Conservation (phyloP, 2,888 invertebrate species). For the Ectemnius continuus region DNA sequence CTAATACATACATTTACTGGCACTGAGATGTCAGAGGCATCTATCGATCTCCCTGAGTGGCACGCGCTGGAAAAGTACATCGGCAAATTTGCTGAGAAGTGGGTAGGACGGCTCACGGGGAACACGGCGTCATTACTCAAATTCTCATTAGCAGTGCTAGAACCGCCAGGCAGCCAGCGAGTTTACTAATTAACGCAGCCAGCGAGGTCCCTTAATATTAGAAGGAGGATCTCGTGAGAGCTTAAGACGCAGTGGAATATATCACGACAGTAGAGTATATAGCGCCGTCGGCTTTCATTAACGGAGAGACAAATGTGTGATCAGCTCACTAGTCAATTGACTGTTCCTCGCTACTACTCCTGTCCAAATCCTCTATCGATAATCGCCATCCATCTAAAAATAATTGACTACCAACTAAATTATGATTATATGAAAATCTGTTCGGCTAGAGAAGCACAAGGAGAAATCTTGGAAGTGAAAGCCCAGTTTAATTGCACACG, state of each 20-base stretch:
- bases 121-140: conserved; percentile 73
- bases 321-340: conserved; percentile 47
- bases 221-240: conserved; percentile 49
- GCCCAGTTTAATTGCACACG: no score
- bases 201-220: conserved; percentile 67
- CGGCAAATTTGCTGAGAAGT: conserved; percentile 56
- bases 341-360: conserved; percentile 11
- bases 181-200: conserved; percentile 73
- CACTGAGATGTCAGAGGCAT: conserved; percentile 40
- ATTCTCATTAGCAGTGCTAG: conserved; percentile 72
- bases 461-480: no score
- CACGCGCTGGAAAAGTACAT: conserved; percentile 59
- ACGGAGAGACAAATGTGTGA: conserved; percentile 57
- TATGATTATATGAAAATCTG: no score
- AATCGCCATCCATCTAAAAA: no score
- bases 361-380: neutral
- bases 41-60: conserved; percentile 51
- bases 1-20: conserved; percentile 25
- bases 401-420: neutral
- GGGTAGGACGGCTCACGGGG: conserved; percentile 60
- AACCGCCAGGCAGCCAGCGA: conserved; percentile 66
- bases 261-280: no score
- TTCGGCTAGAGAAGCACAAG: no score
- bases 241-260: conserved; percentile 60
- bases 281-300: conserved; percentile 68